These are phyloP conservation scores for Limnephilus rhombicus DNA, from an alignment of 2,888 invertebrate genomes.

Conservation along the genomic window DNA sequence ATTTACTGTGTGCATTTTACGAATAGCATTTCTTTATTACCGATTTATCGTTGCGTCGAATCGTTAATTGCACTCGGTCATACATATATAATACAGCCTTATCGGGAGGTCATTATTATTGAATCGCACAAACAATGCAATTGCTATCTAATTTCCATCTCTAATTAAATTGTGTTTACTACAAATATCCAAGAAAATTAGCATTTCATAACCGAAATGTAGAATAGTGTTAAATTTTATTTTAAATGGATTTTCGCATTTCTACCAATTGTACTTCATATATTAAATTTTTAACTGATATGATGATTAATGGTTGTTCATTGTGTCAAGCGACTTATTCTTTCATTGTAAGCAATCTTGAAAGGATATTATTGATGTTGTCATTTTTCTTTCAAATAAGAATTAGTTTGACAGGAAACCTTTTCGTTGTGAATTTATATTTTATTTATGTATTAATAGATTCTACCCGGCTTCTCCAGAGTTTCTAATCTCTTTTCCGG, in stretches of 20 bases:
- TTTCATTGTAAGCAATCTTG: neutral
- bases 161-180: neutral
- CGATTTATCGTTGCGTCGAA: neutral
- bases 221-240: neutral
- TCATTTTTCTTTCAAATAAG: neutral
- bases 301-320: neutral
- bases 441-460: neutral
- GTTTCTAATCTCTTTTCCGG: neutral
- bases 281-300: neutral
- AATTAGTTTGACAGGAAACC: neutral
- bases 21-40: neutral
- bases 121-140: neutral
- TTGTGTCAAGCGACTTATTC: neutral
- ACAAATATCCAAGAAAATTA: neutral
- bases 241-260: too few species aligned
- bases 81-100: neutral
- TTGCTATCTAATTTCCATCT: neutral
- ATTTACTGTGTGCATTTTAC: neutral
- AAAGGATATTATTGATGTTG: neutral
- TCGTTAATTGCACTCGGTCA: slow-evolving; percentile 1
- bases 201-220: neutral
- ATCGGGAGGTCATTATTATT: neutral
- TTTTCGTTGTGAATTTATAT: neutral
- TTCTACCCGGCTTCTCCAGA: neutral
- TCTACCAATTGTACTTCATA: too few species aligned